Evolutionary conservation across 2,888 invertebrate genomes (phyloP), one percentile per base, ranked within the genome.

Genomic region (Andrena hattorfiana): DNA sequence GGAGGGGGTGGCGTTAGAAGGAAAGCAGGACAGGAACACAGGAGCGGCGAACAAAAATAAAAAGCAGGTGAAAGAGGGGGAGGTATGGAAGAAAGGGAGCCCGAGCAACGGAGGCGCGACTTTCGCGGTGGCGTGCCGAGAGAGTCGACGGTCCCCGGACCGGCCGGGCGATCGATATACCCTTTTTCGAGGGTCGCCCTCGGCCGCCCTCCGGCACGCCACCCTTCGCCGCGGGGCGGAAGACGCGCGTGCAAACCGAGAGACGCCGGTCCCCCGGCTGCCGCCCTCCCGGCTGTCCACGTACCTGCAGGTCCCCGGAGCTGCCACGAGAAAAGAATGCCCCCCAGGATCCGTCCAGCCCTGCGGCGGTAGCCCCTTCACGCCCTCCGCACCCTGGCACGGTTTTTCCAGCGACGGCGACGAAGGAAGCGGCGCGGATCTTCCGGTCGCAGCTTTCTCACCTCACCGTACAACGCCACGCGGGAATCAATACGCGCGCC

Each of bases 91-190:
- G 67, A n/a, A 72, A 60, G 75, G 28, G 42, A 60, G 7, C 2
- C n/a, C 23, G 56, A n/a, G 20, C 6, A 32, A 59, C 76, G 83
- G 70, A 63, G 81, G 85, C 85, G 88, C 88, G 89, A 90, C 87
- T 88, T 23, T 89, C 88, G 88, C 88, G 90, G 88, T 91, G 90
- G 91, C 90, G 91, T 90, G 87, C 88, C 89, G 42, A 16, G 42
- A 87, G 67, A 83, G 89, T 91, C 91, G 85, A 90, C 90, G 85
- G 91, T 91, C 92, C 42, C 91, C 91, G 91, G 91, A 90, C 92
- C 90, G 86, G 67, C 80, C 90, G 26, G 16, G 4, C 69, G 92
- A 93, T 93, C 92, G 92, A 93, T 93, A 92, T 92, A 92, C 92
- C 90, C 91, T 92, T 93, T 92, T 92, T 91, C 87, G 86, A 89